A percentile compares a stretch with the other conserved stretches of the same genome.
Conservation (phyloP, 2,888 invertebrate species). For the Celastrina argiolus region DNA sequence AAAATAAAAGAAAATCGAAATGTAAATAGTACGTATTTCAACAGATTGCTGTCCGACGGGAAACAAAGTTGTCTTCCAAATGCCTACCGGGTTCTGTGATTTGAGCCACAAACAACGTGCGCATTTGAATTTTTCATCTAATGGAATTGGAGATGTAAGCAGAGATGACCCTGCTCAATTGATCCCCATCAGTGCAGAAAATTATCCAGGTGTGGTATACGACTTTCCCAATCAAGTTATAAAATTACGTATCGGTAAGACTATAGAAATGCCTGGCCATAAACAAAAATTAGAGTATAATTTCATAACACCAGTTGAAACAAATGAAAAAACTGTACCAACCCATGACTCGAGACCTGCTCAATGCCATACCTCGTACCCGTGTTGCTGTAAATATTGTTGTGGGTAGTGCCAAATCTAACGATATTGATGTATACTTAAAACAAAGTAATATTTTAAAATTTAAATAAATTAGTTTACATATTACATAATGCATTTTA, state of each 20-base stretch:
- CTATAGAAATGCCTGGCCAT: constrained; percentile 60
- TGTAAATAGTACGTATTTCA: constrained; percentile 27
- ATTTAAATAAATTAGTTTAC: constrained; percentile 24
- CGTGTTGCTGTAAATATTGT: constrained; percentile 42
- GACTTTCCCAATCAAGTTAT: constrained; percentile 62
- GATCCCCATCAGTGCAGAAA: constrained; percentile 45
- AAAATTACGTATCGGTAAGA: constrained; percentile 59
- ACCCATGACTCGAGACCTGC: constrained; percentile 57
- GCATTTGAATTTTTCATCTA: constrained; percentile 62
- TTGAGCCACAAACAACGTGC: constrained; percentile 62
- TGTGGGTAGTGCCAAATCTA: constrained; percentile 27
- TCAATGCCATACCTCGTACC: constrained; percentile 51
- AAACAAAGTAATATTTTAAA: constrained; percentile 13
- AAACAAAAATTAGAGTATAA: constrained; percentile 66
- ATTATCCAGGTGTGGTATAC: constrained; percentile 60
- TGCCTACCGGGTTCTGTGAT: constrained; percentile 61
- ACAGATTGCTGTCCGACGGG: constrained; percentile 74
- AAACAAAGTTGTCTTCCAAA: constrained; percentile 69
- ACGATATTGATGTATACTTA: background rate
- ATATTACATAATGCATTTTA: constrained; percentile 27
- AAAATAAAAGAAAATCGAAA: constrained; percentile 40
- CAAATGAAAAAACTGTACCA: constrained; percentile 48
- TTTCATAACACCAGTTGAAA: constrained; percentile 58
- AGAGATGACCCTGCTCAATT: constrained; percentile 63
- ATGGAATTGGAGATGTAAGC: constrained; percentile 61